Evolutionary conservation across 2,113 vertebrate genomes (phyloP).

Genomic region (Tetrax tetrax): DNA sequence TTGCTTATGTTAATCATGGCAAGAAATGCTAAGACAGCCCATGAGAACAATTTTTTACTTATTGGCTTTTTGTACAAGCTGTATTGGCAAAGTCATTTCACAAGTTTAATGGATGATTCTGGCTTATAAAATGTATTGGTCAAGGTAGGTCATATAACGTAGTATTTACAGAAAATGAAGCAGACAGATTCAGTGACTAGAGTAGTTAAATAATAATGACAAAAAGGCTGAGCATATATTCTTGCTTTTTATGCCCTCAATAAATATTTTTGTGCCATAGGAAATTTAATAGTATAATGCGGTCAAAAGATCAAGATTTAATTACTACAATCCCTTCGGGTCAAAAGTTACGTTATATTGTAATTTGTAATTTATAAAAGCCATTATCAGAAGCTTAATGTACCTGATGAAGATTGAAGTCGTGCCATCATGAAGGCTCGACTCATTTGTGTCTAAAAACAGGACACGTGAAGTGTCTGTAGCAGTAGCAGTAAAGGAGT

Average conservation of each 20-base stretch:
- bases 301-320: neutral
- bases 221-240: conserved; percentile 24
- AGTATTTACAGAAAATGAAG: conserved; percentile 37
- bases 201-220: conserved; percentile 44
- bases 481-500: neutral
- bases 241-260: neutral
- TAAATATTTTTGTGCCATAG: neutral
- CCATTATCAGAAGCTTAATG: neutral
- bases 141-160: neutral
- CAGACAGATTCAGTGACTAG: conserved; percentile 12
- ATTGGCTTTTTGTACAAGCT: conserved; percentile 37
- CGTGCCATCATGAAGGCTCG: neutral
- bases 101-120: conserved; percentile 32
- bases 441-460: neutral
- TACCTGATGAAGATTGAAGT: neutral
- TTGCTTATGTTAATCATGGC: conserved; percentile 27
- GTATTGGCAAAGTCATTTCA: conserved; percentile 49
- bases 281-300: neutral
- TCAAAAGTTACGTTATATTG: neutral
- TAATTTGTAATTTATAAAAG: conserved; percentile 22
- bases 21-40: conserved; percentile 3
- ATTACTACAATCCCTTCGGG: neutral
- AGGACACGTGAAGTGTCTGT: neutral
- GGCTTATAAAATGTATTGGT: conserved; percentile 29
- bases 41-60: neutral